Evolutionary conservation across 2,888 invertebrate species (phyloP).

Genomic region (Andricus quercusramuli): DNA sequence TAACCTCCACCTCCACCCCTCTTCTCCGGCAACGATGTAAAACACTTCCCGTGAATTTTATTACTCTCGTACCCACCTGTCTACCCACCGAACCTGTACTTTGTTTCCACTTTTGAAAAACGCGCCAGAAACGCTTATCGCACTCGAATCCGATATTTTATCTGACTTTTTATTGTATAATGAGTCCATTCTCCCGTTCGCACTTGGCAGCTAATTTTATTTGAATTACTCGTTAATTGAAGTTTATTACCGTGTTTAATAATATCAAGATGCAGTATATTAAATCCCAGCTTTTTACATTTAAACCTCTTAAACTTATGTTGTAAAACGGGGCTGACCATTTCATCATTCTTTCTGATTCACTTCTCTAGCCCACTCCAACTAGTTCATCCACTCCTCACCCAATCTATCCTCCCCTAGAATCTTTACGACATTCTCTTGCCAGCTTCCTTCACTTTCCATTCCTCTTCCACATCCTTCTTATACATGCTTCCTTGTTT

Average conservation of each 20-base stretch:
- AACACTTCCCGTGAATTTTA: conserved; percentile 76
- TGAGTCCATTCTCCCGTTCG: background rate
- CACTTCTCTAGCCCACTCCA: too few species aligned
- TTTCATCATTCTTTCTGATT: too few species aligned
- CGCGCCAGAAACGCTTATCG: conserved; percentile 30
- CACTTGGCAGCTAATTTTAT: background rate
- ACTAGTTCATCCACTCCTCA: too few species aligned
- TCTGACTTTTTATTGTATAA: background rate
- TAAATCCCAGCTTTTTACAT: background rate
- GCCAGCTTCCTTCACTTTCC: too few species aligned
- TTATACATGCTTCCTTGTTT: too few species aligned
- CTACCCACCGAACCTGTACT: conserved; percentile 43
- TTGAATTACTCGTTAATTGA: background rate
- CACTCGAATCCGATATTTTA: conserved; percentile 2
- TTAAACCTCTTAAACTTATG: background rate
- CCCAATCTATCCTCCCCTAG: too few species aligned
- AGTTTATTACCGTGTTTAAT: background rate
- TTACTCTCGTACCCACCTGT: conserved; percentile 59
- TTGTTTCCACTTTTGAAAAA: conserved; percentile 44
- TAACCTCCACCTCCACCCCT: conserved; percentile 48
- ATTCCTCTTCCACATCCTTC: too few species aligned
- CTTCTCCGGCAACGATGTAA: conserved; percentile 68
- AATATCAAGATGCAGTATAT: background rate
- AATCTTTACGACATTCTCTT: too few species aligned
- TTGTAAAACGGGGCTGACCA: too few species aligned